These are phyloP conservation scores for Diaphora mendica DNA, from an alignment of 2,888 invertebrate species.

Conservation along the genomic window DNA sequence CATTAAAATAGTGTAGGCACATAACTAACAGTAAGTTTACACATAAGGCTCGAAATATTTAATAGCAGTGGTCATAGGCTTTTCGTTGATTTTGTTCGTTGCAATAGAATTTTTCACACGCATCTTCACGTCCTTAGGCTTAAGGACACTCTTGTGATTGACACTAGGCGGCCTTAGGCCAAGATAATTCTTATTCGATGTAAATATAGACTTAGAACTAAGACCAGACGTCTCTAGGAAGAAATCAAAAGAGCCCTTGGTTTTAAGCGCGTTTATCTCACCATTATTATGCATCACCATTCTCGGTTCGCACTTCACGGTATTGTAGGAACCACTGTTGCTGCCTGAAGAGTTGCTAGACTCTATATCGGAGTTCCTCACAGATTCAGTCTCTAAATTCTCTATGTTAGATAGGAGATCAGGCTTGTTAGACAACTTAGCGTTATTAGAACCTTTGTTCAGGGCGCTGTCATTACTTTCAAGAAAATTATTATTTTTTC, in stretches of 20 bases:
- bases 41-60: slow-evolving; percentile 86
- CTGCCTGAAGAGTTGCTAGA: slow-evolving; percentile 86
- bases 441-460: slow-evolving; percentile 72
- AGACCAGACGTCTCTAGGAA: slow-evolving; percentile 93
- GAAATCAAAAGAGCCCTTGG: slow-evolving; percentile 88
- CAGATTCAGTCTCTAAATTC: slow-evolving; percentile 86
- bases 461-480: slow-evolving; percentile 66
- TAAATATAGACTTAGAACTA: slow-evolving; percentile 92
- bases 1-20: slow-evolving; percentile 60
- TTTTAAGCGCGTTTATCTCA: slow-evolving; percentile 71
- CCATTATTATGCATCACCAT: slow-evolving; percentile 70
- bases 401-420: slow-evolving; percentile 86
- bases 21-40: slow-evolving; percentile 61
- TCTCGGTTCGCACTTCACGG: slow-evolving; percentile 79
- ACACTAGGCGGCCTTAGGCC: slow-evolving; percentile 87
- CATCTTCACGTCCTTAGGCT: slow-evolving; percentile 92
- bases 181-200: slow-evolving; percentile 75
- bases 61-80: slow-evolving; percentile 85
- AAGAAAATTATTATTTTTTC: slow-evolving; percentile 69
- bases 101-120: slow-evolving; percentile 89
- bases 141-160: slow-evolving; percentile 91
- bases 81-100: slow-evolving; percentile 86
- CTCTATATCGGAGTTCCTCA: slow-evolving; percentile 90
- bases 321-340: slow-evolving; percentile 81
- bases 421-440: slow-evolving; percentile 84